Evolutionary conservation across 30 jellyfish, hydroid and myxozoan species (phyloP), one percentile per base, ranked within the genome.

Genomic region (Catostylus mosaicus): DNA sequence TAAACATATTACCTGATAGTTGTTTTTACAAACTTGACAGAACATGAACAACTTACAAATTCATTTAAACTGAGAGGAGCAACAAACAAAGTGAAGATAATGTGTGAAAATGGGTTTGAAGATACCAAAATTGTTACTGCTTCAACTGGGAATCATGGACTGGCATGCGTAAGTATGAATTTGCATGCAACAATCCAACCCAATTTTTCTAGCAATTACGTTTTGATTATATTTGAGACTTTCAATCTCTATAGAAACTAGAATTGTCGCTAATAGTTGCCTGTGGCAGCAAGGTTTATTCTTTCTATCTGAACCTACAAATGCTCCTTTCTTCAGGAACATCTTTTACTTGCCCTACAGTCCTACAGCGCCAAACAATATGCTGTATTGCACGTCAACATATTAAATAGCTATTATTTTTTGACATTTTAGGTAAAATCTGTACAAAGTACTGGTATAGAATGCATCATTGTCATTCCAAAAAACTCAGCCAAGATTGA

Each of bases 51-150:
- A 54, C 46, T 78, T n/a, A 92, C 98, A 30, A 80, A 79, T 56
- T 92, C 98, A 0, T 92, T 92, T 81, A 92, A 92, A 75, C 51
- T 92, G 35, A 86, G 98, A 46, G 98, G 98, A 38, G 96, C 96
- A 62, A 60, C 81, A 20, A 92, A 88, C 82, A 75, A 68, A 48
- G 75, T 92, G 0, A 6, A 38, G 26, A 81, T 50, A 33, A 74
- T 70, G 4, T 43, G 69, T 74, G 90, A 91, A 64, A 64, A 45
- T 11, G 47, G 31, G 27, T 73, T 30, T 18, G 27, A 30, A 30
- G 37, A 40, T 7, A 36, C n/a, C 65, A 88, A 70, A 51, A 73
- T 92, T 40, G 83, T 80, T 26, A 85, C 98, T 30, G 98, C 98
- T 12, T 92, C 98, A 31, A 1, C 91, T 38, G 98, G 98, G 5